Evolutionary conservation across 2,888 invertebrate genomes (phyloP).

Genomic region (Diachrysia chrysitis): DNA sequence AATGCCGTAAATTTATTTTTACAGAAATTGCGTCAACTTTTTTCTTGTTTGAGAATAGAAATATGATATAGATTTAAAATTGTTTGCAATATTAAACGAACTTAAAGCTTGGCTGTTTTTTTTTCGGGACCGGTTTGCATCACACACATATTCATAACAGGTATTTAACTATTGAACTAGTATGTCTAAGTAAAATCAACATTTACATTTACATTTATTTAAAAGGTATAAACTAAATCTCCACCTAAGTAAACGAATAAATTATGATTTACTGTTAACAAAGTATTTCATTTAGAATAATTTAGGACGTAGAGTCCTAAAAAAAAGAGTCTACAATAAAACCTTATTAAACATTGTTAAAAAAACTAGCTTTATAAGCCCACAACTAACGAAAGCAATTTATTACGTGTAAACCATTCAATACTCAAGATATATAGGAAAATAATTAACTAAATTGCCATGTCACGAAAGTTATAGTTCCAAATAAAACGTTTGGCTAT

Average conservation of each 20-base stretch:
- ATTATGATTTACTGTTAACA: not conserved
- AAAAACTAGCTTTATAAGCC: not conserved
- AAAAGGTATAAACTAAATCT: not conserved
- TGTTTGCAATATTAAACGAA: too few species aligned
- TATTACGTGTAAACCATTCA: slow-evolving; percentile 15
- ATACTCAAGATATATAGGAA: slow-evolving; percentile 14
- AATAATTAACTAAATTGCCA: slow-evolving; percentile 34
- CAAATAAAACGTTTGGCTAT: slow-evolving; percentile 20
- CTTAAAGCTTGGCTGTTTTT: too few species aligned
- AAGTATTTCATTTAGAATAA: not conserved
- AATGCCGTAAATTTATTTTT: not conserved
- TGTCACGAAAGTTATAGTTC: slow-evolving; percentile 32
- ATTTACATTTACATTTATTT: not conserved
- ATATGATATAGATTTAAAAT: too few species aligned
- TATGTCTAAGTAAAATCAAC: not conserved
- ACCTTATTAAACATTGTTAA: slow-evolving; percentile 7
- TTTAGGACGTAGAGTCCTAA: not conserved
- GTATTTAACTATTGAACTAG: too few species aligned
- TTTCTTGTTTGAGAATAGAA: not conserved
- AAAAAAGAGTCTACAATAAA: not conserved
- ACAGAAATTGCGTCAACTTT: not conserved
- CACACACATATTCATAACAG: not conserved
- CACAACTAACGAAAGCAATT: slow-evolving; percentile 10
- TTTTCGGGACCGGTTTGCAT: not conserved
- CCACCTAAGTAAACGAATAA: not conserved